Conservation (phyloP, 2,888 invertebrate species). For the Exocentrus adspersus region DNA sequence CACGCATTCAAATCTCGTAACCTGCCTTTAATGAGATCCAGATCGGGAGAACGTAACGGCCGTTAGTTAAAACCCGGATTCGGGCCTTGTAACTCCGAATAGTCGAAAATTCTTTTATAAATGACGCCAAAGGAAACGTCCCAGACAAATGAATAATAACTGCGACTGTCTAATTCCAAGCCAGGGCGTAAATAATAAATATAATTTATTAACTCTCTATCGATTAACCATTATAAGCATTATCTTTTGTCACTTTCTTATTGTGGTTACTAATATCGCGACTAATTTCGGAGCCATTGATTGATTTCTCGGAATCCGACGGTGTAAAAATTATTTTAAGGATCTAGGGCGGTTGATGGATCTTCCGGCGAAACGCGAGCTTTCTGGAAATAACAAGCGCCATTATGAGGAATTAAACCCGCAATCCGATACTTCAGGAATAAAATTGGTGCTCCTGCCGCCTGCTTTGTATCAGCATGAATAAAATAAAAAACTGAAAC, state of each 20-base stretch:
- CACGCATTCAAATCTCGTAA: conserved; percentile 34
- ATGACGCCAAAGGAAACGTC: conserved; percentile 35
- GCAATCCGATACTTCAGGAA: no score
- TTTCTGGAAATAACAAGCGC: neutral
- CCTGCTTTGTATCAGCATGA: no score
- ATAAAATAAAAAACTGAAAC: no score
- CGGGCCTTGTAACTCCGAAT: no score
- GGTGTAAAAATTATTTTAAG: conserved; percentile 14
- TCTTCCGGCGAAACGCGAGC: neutral
- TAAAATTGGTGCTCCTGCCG: no score
- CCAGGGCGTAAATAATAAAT: conserved; percentile 40
- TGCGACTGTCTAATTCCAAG: conserved; percentile 31
- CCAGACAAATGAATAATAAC: conserved; percentile 36
- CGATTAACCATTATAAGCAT: conserved; percentile 53
- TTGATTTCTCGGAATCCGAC: conserved; percentile 35
- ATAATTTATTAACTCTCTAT: conserved; percentile 51
- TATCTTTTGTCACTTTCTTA: conserved; percentile 53
- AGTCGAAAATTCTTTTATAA: conserved; percentile 35
- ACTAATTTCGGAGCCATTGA: conserved; percentile 43
- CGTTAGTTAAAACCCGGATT: neutral
- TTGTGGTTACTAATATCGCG: conserved; percentile 46
- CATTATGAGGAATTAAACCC: neutral
- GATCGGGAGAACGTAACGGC: no score
- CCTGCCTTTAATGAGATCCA: conserved; percentile 11
- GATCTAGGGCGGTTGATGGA: neutral